A percentile compares a stretch with the other conserved stretches of the same genome.
These are phyloP conservation scores for Ennomos fuscantarius DNA, from an alignment of 2,888 invertebrate genomes.

Conservation along the genomic window DNA sequence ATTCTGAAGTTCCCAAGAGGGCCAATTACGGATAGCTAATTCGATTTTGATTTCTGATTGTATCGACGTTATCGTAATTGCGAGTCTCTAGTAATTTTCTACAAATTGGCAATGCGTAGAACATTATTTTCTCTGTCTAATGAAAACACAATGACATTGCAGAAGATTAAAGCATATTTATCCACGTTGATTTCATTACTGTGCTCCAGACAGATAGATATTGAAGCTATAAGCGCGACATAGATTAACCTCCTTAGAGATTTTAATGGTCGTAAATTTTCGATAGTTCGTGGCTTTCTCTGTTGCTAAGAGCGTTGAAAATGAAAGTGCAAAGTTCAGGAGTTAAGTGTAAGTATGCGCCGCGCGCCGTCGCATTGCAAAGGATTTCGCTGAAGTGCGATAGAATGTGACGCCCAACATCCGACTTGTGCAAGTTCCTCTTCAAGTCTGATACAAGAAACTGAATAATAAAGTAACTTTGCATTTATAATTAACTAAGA, in stretches of 20 bases:
- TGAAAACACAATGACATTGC: slow-evolving; percentile 24
- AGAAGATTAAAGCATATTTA: slow-evolving; percentile 18
- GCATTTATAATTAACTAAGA: slow-evolving; percentile 5
- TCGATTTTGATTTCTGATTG: slow-evolving; percentile 13
- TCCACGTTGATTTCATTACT: slow-evolving; percentile 14
- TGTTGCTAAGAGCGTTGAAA: slow-evolving; percentile 46
- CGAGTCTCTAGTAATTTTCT: slow-evolving; percentile 16
- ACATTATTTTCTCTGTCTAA: slow-evolving; percentile 11
- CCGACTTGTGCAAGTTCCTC: slow-evolving; percentile 67
- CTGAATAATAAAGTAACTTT: slow-evolving; percentile 20
- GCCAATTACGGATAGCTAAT: slow-evolving; percentile 8
- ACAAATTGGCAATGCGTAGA: slow-evolving; percentile 9
- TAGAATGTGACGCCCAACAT: slow-evolving; percentile 67
- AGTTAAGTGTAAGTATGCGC: slow-evolving; percentile 34
- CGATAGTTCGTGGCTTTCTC: slow-evolving; percentile 27
- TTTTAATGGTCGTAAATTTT: slow-evolving; percentile 35
- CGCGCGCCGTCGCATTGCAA: slow-evolving; percentile 41
- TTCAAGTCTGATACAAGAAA: slow-evolving; percentile 43
- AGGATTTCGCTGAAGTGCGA: slow-evolving; percentile 67
- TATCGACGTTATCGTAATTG: slow-evolving; percentile 22
- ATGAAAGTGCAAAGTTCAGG: slow-evolving; percentile 59
- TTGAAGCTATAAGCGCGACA: slow-evolving; percentile 25
- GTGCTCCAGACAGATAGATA: slow-evolving; percentile 19
- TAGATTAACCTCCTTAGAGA: slow-evolving; percentile 27
- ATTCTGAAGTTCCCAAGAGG: neutral